phyloP scores from a whole-genome alignment of 2,797 vertebrate species.

The Nannoperca australis region DNA sequence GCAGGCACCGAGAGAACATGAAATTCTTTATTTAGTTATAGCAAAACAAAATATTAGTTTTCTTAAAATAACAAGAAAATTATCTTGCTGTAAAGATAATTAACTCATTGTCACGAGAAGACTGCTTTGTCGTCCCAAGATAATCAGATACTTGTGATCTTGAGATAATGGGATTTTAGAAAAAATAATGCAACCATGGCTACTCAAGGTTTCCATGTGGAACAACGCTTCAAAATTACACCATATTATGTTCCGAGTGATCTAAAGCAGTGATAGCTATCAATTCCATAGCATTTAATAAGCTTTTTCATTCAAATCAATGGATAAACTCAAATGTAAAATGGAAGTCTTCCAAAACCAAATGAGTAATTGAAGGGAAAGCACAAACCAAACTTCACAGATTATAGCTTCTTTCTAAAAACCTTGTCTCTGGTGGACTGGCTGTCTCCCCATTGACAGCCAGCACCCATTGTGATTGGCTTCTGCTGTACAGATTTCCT shows the following conservation, averaged over 20 bases:
- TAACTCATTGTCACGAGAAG: not conserved
- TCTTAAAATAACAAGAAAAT: not conserved
- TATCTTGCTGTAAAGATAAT: not conserved
- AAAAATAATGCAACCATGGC: not conserved
- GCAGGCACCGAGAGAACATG: too few relatives aligned
- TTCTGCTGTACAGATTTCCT: constrained; percentile 66
- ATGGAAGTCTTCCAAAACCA: not conserved
- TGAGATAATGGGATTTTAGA: not conserved
- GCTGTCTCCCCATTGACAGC: constrained; percentile 54
- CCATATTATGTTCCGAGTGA: not conserved
- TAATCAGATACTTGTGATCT: not conserved
- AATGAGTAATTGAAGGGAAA: not conserved
- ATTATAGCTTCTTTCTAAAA: constrained; percentile 53
- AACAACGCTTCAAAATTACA: not conserved
- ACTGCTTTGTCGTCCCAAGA: not conserved
- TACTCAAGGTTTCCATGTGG: not conserved
- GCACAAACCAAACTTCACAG: constrained; percentile 42
- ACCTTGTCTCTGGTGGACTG: constrained; percentile 49
- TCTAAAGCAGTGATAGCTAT: not conserved
- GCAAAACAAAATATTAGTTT: not conserved
- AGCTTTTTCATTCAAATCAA: not conserved
- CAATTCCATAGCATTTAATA: not conserved
- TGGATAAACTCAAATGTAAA: not conserved
- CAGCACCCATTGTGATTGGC: constrained; percentile 58
- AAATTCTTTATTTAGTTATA: not conserved